phyloP scores from a whole-genome alignment of 2,888 invertebrate genomes.

The Oxytorus armatus region DNA sequence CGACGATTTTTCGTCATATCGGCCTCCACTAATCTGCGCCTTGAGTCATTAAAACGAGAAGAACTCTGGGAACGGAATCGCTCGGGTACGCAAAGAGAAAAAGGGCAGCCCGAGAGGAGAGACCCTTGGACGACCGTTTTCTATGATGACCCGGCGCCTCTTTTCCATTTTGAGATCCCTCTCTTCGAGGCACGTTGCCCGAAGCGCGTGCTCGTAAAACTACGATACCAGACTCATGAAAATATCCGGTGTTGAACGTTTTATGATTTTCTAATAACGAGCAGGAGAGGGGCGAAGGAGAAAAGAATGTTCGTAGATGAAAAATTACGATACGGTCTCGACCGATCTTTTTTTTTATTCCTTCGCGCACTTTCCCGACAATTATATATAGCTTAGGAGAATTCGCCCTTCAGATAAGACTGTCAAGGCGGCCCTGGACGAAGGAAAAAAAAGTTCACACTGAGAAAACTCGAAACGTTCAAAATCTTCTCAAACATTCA shows the following conservation, averaged over 20 bases:
- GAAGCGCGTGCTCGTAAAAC: slow-evolving; percentile 59
- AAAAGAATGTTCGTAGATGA: slow-evolving; percentile 36
- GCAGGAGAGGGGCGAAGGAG: slow-evolving; percentile 1
- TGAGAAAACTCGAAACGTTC: background rate
- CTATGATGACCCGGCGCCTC: slow-evolving; percentile 58
- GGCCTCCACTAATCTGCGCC: slow-evolving; percentile 40
- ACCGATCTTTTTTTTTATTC: slow-evolving; percentile 27
- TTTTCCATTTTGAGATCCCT: background rate
- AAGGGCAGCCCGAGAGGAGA: slow-evolving; percentile 29
- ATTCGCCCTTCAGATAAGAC: slow-evolving; percentile 24
- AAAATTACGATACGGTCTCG: slow-evolving; percentile 30
- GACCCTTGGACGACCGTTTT: slow-evolving; percentile 43
- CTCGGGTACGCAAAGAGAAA: slow-evolving; percentile 50
- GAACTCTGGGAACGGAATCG: slow-evolving; percentile 57
- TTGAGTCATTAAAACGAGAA: slow-evolving; percentile 48
- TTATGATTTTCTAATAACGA: slow-evolving; percentile 59
- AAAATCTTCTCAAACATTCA: background rate
- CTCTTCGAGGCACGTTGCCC: background rate
- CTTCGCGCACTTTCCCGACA: slow-evolving; percentile 24
- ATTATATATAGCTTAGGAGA: slow-evolving; percentile 27
- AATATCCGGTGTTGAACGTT: slow-evolving; percentile 45
- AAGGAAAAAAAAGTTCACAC: background rate
- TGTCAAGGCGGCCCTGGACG: background rate
- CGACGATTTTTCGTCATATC: slow-evolving; percentile 56
- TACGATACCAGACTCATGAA: slow-evolving; percentile 35